Conservation (phyloP, 1,140 invertebrate species). For the Coptotermes formosanus region DNA sequence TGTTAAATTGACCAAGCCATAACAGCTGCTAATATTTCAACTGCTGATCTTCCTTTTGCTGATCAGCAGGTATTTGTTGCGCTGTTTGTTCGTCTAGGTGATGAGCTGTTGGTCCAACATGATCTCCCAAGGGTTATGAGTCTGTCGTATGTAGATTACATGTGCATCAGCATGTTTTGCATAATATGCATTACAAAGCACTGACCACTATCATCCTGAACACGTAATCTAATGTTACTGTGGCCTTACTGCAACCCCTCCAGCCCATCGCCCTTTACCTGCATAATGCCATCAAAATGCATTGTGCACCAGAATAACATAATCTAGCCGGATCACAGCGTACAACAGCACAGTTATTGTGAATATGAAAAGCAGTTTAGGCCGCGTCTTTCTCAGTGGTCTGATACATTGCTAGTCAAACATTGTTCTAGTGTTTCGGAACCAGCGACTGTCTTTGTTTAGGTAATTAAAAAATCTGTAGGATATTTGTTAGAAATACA, state of each 20-base stretch:
- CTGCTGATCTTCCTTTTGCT: background rate
- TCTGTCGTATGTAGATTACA: background rate
- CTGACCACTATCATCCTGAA: background rate
- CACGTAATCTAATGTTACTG: background rate
- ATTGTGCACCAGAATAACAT: slow-evolving; percentile 7
- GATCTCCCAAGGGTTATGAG: background rate
- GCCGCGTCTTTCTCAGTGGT: no score
- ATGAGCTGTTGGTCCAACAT: background rate
- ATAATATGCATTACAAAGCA: slow-evolving; percentile 17
- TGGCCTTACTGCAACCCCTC: background rate
- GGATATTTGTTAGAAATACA: no score
- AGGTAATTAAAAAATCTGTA: no score
- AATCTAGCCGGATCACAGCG: background rate
- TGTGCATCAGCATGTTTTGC: slow-evolving; percentile 5
- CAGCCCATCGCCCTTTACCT: background rate
- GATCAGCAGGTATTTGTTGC: background rate
- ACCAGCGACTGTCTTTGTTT: no score
- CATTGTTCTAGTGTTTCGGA: no score
- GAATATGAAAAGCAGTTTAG: background rate
- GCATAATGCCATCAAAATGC: background rate
- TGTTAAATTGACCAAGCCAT: background rate
- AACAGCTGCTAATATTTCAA: background rate
- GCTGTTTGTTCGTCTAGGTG: background rate
- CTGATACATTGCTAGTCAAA: no score
- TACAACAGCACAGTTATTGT: background rate